phyloP scores from a whole-genome alignment of 1,140 invertebrate species.

The Drosophila paulistorum region DNA sequence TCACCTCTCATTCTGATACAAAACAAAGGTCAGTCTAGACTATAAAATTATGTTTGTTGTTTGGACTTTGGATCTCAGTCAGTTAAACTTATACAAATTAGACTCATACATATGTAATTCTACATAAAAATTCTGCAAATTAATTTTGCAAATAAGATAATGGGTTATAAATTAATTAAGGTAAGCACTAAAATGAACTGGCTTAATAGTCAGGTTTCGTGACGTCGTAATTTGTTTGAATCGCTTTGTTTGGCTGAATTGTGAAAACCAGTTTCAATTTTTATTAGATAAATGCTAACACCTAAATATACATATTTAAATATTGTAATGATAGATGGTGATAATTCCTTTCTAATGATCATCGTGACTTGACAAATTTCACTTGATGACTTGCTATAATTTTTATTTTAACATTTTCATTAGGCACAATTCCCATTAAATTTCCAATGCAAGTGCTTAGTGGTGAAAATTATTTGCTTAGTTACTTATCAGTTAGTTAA shows the following conservation, averaged over 20 bases:
- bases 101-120: background rate
- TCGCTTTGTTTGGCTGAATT: no score
- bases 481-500: constrained; percentile 9
- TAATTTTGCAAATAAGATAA: background rate
- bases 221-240: no score
- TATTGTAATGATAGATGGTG: constrained; percentile 4
- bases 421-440: constrained; percentile 57
- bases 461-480: constrained; percentile 20
- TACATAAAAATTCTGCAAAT: background rate
- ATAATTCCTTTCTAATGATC: background rate
- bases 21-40: no score
- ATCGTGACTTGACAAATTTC: constrained; percentile 1
- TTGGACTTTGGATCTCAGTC: background rate
- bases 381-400: constrained; percentile 1
- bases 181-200: background rate
- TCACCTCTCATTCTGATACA: no score
- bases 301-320: background rate
- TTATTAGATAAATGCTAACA: background rate
- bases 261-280: background rate
- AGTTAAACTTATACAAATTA: background rate
- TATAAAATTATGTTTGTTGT: background rate
- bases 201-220: background rate
- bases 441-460: constrained; percentile 16
- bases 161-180: background rate
- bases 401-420: background rate